Evolutionary conservation across 2,113 vertebrate genomes (phyloP), one percentile per base, ranked within the genome.

Genomic region (Mixornis gularis): DNA sequence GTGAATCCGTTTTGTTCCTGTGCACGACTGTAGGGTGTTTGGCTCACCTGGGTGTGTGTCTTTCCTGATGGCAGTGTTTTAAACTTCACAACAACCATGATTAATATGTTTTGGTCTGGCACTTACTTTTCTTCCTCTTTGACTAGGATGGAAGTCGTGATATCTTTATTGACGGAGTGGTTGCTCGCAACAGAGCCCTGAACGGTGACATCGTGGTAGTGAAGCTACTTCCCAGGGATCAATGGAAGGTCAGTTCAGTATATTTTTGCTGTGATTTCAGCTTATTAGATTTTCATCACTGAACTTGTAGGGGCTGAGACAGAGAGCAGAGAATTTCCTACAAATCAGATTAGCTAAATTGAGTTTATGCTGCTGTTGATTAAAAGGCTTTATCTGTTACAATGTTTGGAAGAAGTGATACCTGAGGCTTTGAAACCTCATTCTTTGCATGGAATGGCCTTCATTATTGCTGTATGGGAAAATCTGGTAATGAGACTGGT

Each of bases 191-290:
- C 96, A 98, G 99, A 97, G 98, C 99, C 12, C 96, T 99, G 87
- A 99, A 99, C 25, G 98, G 99, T 89, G 99, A 99, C 88, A 71
- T 99, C 36, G 99, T 99, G 68, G 99, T 98, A 8, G 98, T 99
- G 88, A 98, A 98, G 59, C 77, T 99, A 51, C 98, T 99, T 60
- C 98, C 99, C 10, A 98, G 96, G 76, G 98, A 99, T 14, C 98
- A 99, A 25, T 99, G 99, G 99, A 99, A 99, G 98, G 99, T 99
- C 95, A 97, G 98, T 96, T 72, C 26, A 48, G 30, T 74, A 5
- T 78, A 65, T 34, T 68, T 82, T 87, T 92, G 73, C 43, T 53
- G 63, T 82, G 55, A 77, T 64, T 78, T 68, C 27, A 81, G 13
- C 46, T 84, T 70, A 29, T 85, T 70, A 17, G 24, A 8, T 59